Conservation (phyloP, 2,113 vertebrate genomes). For the Mormoops blainvillei region DNA sequence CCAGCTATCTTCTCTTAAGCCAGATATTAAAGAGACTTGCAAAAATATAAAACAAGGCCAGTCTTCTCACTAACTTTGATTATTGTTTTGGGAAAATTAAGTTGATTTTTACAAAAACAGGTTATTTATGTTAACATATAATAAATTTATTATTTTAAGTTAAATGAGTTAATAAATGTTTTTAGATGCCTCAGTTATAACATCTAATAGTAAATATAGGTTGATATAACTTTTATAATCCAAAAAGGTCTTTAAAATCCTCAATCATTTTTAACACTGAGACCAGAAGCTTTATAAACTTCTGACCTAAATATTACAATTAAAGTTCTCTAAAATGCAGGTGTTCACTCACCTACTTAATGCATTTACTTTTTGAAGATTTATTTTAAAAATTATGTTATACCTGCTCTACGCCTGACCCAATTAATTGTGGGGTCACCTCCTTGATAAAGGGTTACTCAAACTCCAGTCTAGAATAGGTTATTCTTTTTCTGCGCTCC, state of each 20-base stretch:
- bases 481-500: background rate
- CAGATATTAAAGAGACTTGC: background rate
- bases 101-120: background rate
- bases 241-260: background rate
- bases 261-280: background rate
- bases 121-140: background rate
- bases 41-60: background rate
- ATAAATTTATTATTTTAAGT: background rate
- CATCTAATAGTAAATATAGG: background rate
- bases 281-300: background rate
- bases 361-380: background rate
- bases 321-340: background rate
- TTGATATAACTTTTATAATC: background rate
- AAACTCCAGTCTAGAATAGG: background rate
- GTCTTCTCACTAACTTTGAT: background rate
- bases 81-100: conserved; percentile 26
- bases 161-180: background rate
- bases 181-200: background rate
- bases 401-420: background rate
- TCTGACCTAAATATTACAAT: background rate
- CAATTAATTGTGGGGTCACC: background rate
- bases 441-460: background rate
- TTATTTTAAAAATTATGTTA: background rate
- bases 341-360: background rate
- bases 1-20: background rate